Conservation (phyloP, 2,113 vertebrate genomes). For the Chaenocephalus aceratus region DNA sequence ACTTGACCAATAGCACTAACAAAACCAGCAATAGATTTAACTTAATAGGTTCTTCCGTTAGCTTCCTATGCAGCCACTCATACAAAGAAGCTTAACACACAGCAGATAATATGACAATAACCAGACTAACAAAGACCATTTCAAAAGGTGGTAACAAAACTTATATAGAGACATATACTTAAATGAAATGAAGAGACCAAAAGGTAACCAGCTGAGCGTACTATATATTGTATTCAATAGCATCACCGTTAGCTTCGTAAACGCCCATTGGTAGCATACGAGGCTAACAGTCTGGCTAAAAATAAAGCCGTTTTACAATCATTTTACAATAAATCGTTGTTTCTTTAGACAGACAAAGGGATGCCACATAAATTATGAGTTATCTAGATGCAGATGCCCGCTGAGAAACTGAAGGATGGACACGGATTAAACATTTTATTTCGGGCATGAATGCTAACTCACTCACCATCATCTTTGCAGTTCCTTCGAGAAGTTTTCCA, state of each 20-base stretch:
- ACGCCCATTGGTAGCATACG: slow-evolving; percentile 61
- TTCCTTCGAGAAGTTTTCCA: slow-evolving; percentile 78
- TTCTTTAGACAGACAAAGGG: accelerated
- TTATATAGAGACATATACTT: neutral
- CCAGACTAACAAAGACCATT: neutral
- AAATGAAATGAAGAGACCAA: neutral
- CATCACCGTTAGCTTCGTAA: slow-evolving; percentile 30
- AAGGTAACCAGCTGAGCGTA: accelerated
- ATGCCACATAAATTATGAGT: accelerated
- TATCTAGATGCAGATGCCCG: accelerated
- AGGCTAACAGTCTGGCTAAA: slow-evolving; percentile 58
- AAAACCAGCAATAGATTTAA: neutral
- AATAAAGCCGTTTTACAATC: neutral
- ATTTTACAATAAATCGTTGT: slow-evolving; percentile 35
- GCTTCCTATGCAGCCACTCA: neutral
- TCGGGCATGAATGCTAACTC: slow-evolving; percentile 29
- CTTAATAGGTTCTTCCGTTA: neutral
- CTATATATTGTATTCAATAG: neutral
- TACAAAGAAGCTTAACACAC: slow-evolving; percentile 16
- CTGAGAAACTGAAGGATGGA: slow-evolving; percentile 52
- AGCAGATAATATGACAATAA: neutral
- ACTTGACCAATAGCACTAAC: too few species aligned
- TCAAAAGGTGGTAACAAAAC: accelerated
- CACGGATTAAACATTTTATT: slow-evolving; percentile 41
- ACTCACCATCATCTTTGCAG: slow-evolving; percentile 83